Evolutionary conservation across 2,797 vertebrate species (phyloP).

Genomic region (Ara ararauna): DNA sequence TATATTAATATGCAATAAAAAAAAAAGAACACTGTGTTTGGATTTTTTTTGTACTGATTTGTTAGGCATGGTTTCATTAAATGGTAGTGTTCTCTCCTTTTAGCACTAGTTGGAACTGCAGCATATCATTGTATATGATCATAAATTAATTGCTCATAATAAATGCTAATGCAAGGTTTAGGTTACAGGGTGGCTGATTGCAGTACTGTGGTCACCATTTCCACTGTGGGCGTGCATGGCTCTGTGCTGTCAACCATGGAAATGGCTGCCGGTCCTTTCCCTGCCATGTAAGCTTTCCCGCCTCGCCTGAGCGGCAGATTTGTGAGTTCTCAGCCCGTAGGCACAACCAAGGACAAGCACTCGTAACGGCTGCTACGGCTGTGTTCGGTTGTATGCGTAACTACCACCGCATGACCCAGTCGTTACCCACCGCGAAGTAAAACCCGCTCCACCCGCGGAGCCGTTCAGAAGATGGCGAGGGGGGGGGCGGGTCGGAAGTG

Average conservation of each 20-base stretch:
- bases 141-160: background rate
- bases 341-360: no score
- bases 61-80: background rate
- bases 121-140: fast-evolving
- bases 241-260: fast-evolving
- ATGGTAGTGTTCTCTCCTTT: fast-evolving
- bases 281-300: background rate
- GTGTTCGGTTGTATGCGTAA: no score
- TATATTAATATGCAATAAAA: background rate
- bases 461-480: background rate
- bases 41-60: background rate
- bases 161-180: background rate
- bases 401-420: background rate
- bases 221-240: fast-evolving
- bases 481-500: constrained; percentile 58
- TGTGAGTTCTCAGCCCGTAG: fast-evolving
- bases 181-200: fast-evolving
- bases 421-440: no score
- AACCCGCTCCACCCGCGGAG: no score
- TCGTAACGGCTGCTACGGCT: fast-evolving
- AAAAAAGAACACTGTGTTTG: background rate
- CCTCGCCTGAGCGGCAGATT: no score
- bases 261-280: fast-evolving
- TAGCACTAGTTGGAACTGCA: background rate
- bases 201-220: fast-evolving